Percentiles rank a stretch among this genome's conserved stretches.
phyloP scores from a whole-genome alignment of 2,797 vertebrate species.

The Platyrinchus mystaceus region DNA sequence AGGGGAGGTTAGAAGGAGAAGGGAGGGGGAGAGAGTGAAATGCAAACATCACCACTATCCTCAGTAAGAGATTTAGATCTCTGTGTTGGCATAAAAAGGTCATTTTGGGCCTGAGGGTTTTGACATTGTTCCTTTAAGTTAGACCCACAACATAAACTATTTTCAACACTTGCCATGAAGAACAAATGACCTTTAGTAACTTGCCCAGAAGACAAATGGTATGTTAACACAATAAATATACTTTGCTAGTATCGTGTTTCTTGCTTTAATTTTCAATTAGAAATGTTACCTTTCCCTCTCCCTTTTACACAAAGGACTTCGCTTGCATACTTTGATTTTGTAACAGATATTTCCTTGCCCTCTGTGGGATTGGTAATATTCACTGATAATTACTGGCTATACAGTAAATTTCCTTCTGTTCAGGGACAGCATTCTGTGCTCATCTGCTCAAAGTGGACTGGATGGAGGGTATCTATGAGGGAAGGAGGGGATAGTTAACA shows the following conservation, averaged over 20 bases:
- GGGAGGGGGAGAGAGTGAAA: conserved; percentile 26
- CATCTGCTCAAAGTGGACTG: neutral
- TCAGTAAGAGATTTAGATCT: conserved; percentile 72
- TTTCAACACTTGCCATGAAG: conserved; percentile 82
- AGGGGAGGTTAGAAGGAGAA: neutral
- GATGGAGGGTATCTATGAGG: neutral
- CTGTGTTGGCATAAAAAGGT: conserved; percentile 76
- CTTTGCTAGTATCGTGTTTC: conserved; percentile 45
- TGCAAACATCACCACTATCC: conserved; percentile 59
- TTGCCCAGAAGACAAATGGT: conserved; percentile 78
- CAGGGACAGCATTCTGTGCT: conserved; percentile 27
- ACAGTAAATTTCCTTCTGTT: conserved; percentile 29
- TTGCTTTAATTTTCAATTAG: conserved; percentile 70
- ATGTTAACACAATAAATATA: conserved; percentile 76
- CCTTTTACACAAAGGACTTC: neutral
- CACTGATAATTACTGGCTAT: conserved; percentile 17
- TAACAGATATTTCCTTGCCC: neutral
- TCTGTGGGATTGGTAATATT: conserved; percentile 18
- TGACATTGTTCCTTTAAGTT: conserved; percentile 82
- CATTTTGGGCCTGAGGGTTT: conserved; percentile 72
- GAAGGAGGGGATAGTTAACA: neutral
- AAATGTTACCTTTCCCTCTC: conserved; percentile 33
- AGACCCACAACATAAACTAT: conserved; percentile 78
- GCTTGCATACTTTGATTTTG: neutral
- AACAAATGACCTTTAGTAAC: conserved; percentile 83